phyloP scores from a whole-genome alignment of 2,888 invertebrate species.

The Spodoptera littoralis region DNA sequence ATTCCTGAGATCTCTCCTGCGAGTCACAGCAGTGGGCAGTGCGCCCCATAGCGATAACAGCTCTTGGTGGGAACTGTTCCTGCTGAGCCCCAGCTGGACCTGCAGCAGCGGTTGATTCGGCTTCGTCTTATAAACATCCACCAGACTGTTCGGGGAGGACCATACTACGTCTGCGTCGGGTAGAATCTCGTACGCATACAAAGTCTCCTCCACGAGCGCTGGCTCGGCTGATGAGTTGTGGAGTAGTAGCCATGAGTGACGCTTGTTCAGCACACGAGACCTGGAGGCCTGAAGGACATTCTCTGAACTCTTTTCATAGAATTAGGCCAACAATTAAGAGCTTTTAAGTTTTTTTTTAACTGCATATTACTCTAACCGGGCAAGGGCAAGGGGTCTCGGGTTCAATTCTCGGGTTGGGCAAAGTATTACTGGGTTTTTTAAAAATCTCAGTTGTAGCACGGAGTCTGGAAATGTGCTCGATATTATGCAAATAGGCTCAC shows the following conservation, averaged over 20 bases:
- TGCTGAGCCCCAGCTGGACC: slow-evolving; percentile 56
- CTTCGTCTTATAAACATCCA: slow-evolving; percentile 74
- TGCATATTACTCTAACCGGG: no score
- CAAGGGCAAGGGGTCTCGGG: no score
- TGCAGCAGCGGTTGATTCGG: slow-evolving; percentile 57
- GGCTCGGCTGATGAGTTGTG: slow-evolving; percentile 60
- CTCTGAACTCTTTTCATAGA: no score
- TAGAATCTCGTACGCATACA: slow-evolving; percentile 63
- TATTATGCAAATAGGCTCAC: no score
- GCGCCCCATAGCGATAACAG: slow-evolving; percentile 63
- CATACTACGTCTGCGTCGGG: slow-evolving; percentile 79
- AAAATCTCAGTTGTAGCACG: no score
- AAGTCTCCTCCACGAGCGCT: slow-evolving; percentile 49
- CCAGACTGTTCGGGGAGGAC: slow-evolving; percentile 61
- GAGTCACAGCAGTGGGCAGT: slow-evolving; percentile 64
- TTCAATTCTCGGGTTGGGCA: no score
- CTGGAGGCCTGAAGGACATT: slow-evolving; percentile 68
- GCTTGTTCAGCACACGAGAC: slow-evolving; percentile 72
- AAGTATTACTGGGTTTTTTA: no score
- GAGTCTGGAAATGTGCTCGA: no score
- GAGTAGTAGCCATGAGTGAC: slow-evolving; percentile 77
- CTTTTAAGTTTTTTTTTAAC: no score
- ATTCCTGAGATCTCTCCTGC: slow-evolving; percentile 72
- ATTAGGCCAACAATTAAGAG: no score
- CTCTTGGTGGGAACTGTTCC: slow-evolving; percentile 41